Evolutionary conservation across 92 coral and sea anemone species (phyloP).

Genomic region (Paragorgia papillata): DNA sequence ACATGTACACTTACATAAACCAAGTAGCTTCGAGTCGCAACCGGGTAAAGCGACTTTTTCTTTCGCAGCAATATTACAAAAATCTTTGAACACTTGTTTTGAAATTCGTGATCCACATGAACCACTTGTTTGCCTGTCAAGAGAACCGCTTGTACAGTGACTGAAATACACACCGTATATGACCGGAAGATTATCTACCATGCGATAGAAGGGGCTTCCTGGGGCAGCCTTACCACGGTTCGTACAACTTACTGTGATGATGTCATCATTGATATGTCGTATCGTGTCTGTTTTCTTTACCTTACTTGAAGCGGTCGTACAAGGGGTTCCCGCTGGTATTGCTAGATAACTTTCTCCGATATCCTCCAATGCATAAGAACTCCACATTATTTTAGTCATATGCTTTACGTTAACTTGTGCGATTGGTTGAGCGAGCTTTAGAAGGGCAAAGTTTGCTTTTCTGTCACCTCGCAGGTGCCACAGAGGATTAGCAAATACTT

Average conservation of each 20-base stretch:
- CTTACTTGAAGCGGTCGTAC: constrained; percentile 15
- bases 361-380: constrained; percentile 30
- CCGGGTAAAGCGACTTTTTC: neutral
- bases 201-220: constrained; percentile 18
- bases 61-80: neutral
- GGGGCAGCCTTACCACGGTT: neutral
- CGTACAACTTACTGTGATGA: constrained; percentile 9
- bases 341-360: constrained; percentile 26
- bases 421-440: constrained; percentile 8
- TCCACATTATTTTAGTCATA: neutral
- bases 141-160: constrained; percentile 28
- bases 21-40: neutral
- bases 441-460: constrained; percentile 2
- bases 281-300: neutral
- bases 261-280: constrained; percentile 7
- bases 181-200: constrained; percentile 1
- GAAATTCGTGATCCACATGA: constrained; percentile 18
- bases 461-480: constrained; percentile 15
- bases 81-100: constrained; percentile 24
- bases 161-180: constrained; percentile 22
- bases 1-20: too few species aligned
- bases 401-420: neutral
- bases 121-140: constrained; percentile 1
- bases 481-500: neutral
- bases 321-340: neutral